Base-by-base conservation (phyloP, 2,797 vertebrate genomes). In the Hippoglossus hippoglossus region DNA sequence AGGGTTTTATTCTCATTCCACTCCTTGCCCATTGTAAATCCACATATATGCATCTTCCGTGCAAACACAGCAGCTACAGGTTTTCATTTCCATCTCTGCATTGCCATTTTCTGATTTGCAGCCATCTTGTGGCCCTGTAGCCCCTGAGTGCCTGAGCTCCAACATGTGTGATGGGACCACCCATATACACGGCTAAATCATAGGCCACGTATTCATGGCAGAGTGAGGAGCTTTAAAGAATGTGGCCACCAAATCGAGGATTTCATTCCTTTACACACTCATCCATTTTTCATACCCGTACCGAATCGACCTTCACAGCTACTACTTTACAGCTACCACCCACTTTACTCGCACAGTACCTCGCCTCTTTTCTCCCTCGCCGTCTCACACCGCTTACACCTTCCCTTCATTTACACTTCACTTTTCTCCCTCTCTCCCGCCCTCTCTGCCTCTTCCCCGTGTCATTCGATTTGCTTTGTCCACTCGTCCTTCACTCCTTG, bases 401-500 rank as follows among this genome's bases (percentile, higher is more conserved):
- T 76, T 75, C 71, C 53, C 55, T 82, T 81, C 74, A 46, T 88
- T 84, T 77, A 60, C 77, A 86, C 79, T 53, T 81, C 66, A 79
- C 81, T 77, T 81, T 77, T 57, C 64, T 77, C 31, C 66, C 44
- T 24, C 59, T 26, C 59, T 60, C 34, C 19, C 56, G 57, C 62
- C 36, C 49, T 9, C 55, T n/a, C 44, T 51, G 52, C 65, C 46
- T 80, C 21, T 66, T 62, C 26, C 31, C 66, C 44, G 15, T 85
- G 79, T 89, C 77, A 79, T 86, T 89, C 65, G 34, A 84, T 86
- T 90, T 84, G 63, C 70, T 82, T 87, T 90, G 87, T 91, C 87
- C 89, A 87, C 80, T 88, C 34, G 83, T 88, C 91, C 88, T 92
- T 90, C 88, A 79, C 26, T 91, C 56, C 81, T 84, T 67, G 58